phyloP scores from a whole-genome alignment of 2,113 vertebrate species.

The Micromys minutus region DNA sequence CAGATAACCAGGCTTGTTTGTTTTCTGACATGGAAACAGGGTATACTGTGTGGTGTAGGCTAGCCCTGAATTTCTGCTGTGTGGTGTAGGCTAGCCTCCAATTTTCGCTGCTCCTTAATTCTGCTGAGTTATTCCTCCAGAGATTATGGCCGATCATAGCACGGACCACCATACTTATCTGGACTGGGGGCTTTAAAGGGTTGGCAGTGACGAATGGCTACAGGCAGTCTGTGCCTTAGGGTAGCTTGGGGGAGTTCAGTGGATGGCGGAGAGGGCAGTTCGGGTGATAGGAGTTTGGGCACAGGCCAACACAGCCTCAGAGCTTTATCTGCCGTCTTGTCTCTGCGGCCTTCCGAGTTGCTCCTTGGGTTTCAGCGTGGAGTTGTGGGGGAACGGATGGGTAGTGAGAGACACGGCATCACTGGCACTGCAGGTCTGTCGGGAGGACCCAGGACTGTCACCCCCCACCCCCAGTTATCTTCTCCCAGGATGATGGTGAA shows the following conservation, averaged over 20 bases:
- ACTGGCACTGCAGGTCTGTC: fast-evolving
- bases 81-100: too few species aligned
- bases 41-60: neutral
- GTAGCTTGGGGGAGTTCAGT: neutral
- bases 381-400: neutral
- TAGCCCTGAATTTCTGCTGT: neutral
- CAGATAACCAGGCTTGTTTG: neutral
- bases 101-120: neutral
- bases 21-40: neutral
- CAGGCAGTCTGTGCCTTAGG: neutral
- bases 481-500: slow-evolving; percentile 80
- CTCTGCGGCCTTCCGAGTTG: slow-evolving; percentile 31
- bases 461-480: slow-evolving; percentile 75
- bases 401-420: slow-evolving; percentile 35
- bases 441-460: neutral
- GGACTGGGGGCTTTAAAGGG: neutral
- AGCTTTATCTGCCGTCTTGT: slow-evolving; percentile 24
- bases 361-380: slow-evolving; percentile 68
- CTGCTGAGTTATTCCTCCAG: neutral
- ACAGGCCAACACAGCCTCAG: neutral
- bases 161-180: neutral
- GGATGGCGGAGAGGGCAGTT: neutral
- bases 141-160: neutral
- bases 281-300: neutral
- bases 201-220: neutral